phyloP scores from a whole-genome alignment of 2,888 invertebrate genomes.

The Heliconius cydno region DNA sequence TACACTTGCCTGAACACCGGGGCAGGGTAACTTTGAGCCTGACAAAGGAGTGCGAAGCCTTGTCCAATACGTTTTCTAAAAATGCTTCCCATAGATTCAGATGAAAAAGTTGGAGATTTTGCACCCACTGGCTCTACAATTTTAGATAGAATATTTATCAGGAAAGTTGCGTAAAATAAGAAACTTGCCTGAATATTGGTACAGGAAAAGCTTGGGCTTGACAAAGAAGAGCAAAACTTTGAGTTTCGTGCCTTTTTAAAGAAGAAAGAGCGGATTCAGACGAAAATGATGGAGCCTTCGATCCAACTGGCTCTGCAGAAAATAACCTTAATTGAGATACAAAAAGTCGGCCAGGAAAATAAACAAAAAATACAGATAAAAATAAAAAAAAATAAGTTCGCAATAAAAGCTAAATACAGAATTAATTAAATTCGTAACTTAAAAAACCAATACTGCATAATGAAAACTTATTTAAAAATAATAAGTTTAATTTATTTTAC shows the following conservation, averaged over 20 bases:
- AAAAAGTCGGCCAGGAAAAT: not conserved
- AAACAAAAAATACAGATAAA: not conserved
- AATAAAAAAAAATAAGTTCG: not conserved
- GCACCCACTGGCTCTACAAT: conserved; percentile 81
- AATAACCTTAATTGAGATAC: conserved; percentile 49
- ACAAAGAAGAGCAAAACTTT: conserved; percentile 85
- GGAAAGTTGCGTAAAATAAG: conserved; percentile 35
- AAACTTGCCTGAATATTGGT: conserved; percentile 87
- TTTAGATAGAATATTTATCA: conserved; percentile 47
- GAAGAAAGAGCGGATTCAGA: conserved; percentile 86
- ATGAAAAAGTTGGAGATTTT: conserved; percentile 81
- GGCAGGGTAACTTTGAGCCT: conserved; percentile 88
- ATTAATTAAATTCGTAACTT: not conserved
- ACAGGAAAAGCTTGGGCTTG: conserved; percentile 89
- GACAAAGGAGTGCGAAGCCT: conserved; percentile 85
- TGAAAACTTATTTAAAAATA: not conserved
- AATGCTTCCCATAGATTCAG: conserved; percentile 86
- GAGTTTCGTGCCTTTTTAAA: conserved; percentile 81
- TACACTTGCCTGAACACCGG: conserved; percentile 87
- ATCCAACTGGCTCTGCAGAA: conserved; percentile 86
- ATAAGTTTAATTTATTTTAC: not conserved
- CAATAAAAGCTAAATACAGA: no score
- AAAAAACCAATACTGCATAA: not conserved
- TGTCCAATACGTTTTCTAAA: conserved; percentile 81
- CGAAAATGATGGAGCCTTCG: conserved; percentile 86